Evolutionary conservation across 1,140 invertebrate genomes (phyloP).

Genomic region (Galleria mellonella): DNA sequence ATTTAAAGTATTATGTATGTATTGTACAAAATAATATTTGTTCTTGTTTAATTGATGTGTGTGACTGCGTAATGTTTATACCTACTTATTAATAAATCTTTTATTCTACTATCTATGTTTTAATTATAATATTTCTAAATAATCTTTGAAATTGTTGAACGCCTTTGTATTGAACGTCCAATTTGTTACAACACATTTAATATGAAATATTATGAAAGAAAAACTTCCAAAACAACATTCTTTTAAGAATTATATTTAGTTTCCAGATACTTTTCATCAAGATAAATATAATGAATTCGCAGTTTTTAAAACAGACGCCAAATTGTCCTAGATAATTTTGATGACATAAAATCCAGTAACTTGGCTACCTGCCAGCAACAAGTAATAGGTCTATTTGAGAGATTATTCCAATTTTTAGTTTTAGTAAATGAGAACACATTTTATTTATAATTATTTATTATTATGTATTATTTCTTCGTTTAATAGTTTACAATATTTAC

Average conservation of each 20-base stretch:
- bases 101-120: constrained; percentile 48
- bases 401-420: constrained; percentile 26
- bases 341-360: constrained; percentile 56
- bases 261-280: constrained; percentile 27
- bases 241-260: constrained; percentile 21
- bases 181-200: constrained; percentile 10
- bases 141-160: no score
- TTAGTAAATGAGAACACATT: constrained; percentile 29
- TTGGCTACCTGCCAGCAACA: constrained; percentile 47
- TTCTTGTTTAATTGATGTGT: constrained; percentile 63
- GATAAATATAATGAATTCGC: constrained; percentile 60
- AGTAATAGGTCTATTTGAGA: constrained; percentile 50
- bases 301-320: constrained; percentile 59
- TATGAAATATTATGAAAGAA: constrained; percentile 9
- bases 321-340: constrained; percentile 70
- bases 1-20: constrained; percentile 60
- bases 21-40: constrained; percentile 61
- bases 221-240: constrained; percentile 33
- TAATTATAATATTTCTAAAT: constrained; percentile 6
- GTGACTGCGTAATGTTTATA: constrained; percentile 66
- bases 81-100: constrained; percentile 70
- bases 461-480: constrained; percentile 49
- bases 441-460: constrained; percentile 43
- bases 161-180: no score
- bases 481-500: constrained; percentile 16